These are phyloP conservation scores for Desmodus rotundus DNA, from an alignment of 2,113 vertebrate species.

Conservation along the genomic window DNA sequence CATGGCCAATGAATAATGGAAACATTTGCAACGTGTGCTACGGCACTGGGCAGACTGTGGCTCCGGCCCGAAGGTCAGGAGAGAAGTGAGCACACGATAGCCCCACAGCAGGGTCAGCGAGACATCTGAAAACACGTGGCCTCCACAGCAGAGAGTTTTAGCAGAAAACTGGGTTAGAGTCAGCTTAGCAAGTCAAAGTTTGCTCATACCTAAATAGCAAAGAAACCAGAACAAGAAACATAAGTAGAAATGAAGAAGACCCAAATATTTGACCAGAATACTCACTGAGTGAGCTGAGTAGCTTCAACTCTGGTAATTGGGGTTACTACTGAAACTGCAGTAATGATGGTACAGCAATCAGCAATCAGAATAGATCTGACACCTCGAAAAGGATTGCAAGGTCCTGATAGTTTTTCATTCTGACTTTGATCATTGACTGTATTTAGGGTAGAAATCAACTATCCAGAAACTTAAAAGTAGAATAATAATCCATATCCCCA, in stretches of 20 bases:
- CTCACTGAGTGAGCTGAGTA: not conserved
- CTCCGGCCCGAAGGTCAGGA: not conserved
- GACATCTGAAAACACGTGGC: not conserved
- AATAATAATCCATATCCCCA: not conserved
- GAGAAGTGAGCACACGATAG: not conserved
- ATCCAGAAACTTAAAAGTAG: not conserved
- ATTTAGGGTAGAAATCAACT: not conserved
- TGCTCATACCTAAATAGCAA: not conserved
- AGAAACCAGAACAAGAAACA: not conserved
- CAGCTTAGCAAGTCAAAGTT: not conserved
- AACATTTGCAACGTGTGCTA: not conserved
- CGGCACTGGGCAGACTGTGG: not conserved
- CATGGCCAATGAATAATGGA: not conserved
- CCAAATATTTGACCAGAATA: not conserved
- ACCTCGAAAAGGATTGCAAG: not conserved
- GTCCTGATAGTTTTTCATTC: not conserved
- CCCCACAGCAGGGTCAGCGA: not conserved
- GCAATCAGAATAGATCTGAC: not conserved
- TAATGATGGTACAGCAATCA: not conserved
- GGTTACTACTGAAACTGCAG: not conserved
- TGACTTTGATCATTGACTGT: not conserved
- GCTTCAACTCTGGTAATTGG: not conserved
- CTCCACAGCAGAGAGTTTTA: not conserved
- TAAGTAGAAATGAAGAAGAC: not conserved
- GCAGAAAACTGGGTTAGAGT: not conserved